Conservation (phyloP, 2,797 vertebrate species). For the Acropternis orthonyx region DNA sequence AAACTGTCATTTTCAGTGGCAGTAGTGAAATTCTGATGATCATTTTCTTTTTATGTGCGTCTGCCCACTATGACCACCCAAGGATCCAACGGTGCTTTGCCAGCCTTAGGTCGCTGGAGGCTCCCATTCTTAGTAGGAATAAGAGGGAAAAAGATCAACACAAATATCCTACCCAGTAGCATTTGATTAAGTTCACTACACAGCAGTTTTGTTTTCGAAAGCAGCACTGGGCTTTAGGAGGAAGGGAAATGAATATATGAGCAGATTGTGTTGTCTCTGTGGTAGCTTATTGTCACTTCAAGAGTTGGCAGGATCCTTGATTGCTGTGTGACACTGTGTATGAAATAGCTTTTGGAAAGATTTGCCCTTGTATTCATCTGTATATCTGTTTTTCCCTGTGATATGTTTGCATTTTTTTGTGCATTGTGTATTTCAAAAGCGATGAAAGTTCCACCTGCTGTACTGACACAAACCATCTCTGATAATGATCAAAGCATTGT, state of each 20-base stretch:
- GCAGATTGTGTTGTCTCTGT: slow-evolving; percentile 62
- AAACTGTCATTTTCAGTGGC: neutral
- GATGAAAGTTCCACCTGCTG: neutral
- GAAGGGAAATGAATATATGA: slow-evolving; percentile 25
- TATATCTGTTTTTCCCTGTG: neutral
- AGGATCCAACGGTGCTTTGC: neutral
- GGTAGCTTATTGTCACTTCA: slow-evolving; percentile 46
- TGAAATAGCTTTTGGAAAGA: slow-evolving; percentile 35
- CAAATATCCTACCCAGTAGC: neutral
- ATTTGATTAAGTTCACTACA: slow-evolving; percentile 27
- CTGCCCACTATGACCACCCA: neutral
- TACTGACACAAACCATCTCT: neutral
- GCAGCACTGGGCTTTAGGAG: slow-evolving; percentile 2
- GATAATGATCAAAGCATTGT: slow-evolving; percentile 1
- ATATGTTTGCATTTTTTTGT: neutral
- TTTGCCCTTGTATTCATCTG: slow-evolving; percentile 21
- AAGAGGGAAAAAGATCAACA: neutral
- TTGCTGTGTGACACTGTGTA: slow-evolving; percentile 27
- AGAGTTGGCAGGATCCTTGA: slow-evolving; percentile 51
- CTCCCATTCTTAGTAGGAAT: neutral
- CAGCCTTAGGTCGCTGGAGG: neutral
- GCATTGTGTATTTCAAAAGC: slow-evolving; percentile 21
- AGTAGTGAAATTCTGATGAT: neutral
- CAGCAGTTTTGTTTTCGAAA: slow-evolving; percentile 53
- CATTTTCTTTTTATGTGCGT: neutral